Conservation (phyloP, 2,888 invertebrate species). For the Cistogaster globosa region DNA sequence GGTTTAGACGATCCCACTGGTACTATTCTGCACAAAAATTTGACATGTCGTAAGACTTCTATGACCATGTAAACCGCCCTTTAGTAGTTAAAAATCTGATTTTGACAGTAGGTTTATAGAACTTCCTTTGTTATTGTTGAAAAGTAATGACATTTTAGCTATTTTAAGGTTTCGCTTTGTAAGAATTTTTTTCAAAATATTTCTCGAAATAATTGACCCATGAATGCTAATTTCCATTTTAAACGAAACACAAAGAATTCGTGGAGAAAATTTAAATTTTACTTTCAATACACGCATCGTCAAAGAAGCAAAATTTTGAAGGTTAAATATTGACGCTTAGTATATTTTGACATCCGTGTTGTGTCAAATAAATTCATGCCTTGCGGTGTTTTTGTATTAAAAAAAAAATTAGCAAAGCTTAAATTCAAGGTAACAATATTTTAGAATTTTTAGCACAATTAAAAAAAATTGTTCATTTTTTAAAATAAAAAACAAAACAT, state of each 20-base stretch:
- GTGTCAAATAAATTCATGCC: constrained; percentile 59
- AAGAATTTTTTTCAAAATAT: too few species aligned
- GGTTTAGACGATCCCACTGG: too few species aligned
- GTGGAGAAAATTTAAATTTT: neutral
- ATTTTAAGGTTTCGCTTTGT: too few species aligned
- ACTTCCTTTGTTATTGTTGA: too few species aligned
- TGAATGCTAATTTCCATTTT: neutral
- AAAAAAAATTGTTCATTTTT: too few species aligned
- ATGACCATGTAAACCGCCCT: too few species aligned
- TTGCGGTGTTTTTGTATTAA: constrained; percentile 27
- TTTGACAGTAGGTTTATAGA: too few species aligned
- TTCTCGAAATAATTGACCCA: neutral
- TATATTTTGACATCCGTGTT: constrained; percentile 56
- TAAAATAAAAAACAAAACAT: too few species aligned
- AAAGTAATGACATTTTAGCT: too few species aligned
- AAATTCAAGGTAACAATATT: constrained; percentile 46
- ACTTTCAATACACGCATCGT: neutral
- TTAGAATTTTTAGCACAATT: constrained; percentile 13
- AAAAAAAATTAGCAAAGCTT: constrained; percentile 15
- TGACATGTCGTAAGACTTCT: too few species aligned
- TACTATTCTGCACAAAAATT: too few species aligned
- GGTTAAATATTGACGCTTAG: constrained; percentile 1
- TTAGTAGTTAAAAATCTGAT: too few species aligned
- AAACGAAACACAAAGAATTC: neutral
- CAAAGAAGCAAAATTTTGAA: neutral